A percentile compares a stretch with the other conserved stretches of the same genome.
Evolutionary conservation across 2,797 vertebrate genomes (phyloP).

Genomic region (Varecia variegata): DNA sequence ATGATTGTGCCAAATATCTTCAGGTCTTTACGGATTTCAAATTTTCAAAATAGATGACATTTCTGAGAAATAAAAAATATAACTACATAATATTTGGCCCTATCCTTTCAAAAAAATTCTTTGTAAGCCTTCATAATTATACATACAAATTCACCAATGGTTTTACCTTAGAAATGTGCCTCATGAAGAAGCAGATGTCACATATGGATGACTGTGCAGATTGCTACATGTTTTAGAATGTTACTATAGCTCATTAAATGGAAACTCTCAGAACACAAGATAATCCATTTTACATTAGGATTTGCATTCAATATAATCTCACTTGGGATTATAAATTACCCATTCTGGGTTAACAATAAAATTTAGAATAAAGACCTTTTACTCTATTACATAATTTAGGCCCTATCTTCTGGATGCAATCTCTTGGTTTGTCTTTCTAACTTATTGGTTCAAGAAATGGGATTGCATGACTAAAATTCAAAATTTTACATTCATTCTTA

Average conservation of each 20-base stretch:
- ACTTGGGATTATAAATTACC: not conserved
- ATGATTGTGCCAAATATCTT: not conserved
- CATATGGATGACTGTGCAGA: not conserved
- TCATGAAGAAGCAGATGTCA: slow-evolving; percentile 6
- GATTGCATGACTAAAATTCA: not conserved
- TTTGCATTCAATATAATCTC: not conserved
- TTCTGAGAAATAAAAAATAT: slow-evolving; percentile 32
- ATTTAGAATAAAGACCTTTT: not conserved
- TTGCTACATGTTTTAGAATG: not conserved
- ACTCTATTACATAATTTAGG: not conserved
- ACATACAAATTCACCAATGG: not conserved
- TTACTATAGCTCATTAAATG: not conserved
- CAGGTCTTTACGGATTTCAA: not conserved
- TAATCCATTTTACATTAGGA: not conserved
- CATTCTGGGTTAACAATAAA: slow-evolving; percentile 5
- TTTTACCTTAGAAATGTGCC: not conserved
- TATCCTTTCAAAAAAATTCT: not conserved
- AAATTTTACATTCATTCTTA: slow-evolving; percentile 27
- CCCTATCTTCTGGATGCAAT: not conserved
- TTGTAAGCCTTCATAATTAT: not conserved
- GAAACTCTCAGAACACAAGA: not conserved
- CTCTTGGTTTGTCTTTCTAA: slow-evolving; percentile 2
- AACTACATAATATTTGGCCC: not conserved
- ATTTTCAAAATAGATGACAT: slow-evolving; percentile 14
- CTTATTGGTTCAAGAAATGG: not conserved